phyloP scores from a whole-genome alignment of 2,797 vertebrate species.

The Xerus rutilus region DNA sequence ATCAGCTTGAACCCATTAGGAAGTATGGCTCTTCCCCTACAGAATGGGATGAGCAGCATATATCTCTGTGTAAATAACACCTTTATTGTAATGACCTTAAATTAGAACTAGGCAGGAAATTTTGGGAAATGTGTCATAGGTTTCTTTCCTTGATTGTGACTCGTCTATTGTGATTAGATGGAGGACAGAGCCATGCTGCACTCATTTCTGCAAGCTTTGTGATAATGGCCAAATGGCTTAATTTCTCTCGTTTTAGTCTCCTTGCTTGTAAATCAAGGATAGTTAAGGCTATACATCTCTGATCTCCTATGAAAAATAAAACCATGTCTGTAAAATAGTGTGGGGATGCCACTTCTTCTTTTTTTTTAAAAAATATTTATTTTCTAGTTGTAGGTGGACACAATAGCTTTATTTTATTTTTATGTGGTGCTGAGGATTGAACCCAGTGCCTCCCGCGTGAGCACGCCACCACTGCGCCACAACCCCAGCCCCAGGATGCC shows the following conservation, averaged over 20 bases:
- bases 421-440: no score
- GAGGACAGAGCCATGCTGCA: background rate
- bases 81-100: background rate
- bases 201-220: background rate
- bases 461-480: no score
- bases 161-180: background rate
- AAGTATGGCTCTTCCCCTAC: background rate
- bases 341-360: background rate
- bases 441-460: no score
- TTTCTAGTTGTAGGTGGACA: no score
- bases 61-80: background rate
- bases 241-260: background rate
- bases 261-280: background rate
- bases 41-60: background rate
- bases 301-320: slow-evolving; percentile 26
- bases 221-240: background rate
- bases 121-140: background rate
- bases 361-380: no score
- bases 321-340: background rate
- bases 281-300: background rate
- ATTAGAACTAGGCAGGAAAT: background rate
- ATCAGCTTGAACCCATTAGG: background rate
- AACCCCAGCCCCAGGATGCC: no score
- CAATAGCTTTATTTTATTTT: no score
- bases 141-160: slow-evolving; percentile 31